These are phyloP conservation scores for Dermolepida albohirtum DNA, from an alignment of 2,888 invertebrate genomes.

Conservation along the genomic window DNA sequence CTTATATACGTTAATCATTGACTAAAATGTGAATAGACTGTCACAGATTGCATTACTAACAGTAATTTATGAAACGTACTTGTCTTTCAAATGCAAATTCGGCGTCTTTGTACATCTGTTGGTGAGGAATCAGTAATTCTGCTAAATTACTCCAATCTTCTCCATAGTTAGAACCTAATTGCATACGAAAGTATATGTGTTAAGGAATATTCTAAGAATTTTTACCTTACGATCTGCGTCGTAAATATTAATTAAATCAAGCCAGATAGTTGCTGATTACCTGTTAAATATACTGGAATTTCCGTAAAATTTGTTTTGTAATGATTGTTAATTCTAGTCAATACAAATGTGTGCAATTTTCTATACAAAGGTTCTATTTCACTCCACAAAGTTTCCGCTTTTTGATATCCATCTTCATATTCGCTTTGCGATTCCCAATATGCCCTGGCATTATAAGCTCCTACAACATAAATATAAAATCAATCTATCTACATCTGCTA, in stretches of 20 bases:
- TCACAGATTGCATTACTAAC: slow-evolving; percentile 16
- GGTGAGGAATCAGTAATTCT: slow-evolving; percentile 69
- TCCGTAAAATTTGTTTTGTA: slow-evolving; percentile 63
- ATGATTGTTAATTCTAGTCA: slow-evolving; percentile 65
- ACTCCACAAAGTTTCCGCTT: slow-evolving; percentile 69
- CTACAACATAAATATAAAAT: slow-evolving; percentile 52
- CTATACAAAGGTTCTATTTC: slow-evolving; percentile 69
- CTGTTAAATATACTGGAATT: slow-evolving; percentile 68
- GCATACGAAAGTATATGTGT: slow-evolving; percentile 2
- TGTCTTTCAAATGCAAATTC: slow-evolving; percentile 53
- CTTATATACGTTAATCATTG: slow-evolving; percentile 66
- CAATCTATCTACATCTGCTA: too few species aligned
- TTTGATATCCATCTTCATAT: slow-evolving; percentile 67
- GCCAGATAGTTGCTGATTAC: slow-evolving; percentile 61
- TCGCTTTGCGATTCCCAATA: slow-evolving; percentile 71
- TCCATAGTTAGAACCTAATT: slow-evolving; percentile 69
- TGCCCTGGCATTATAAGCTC: slow-evolving; percentile 64
- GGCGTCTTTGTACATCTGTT: slow-evolving; percentile 57
- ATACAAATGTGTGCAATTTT: slow-evolving; percentile 69
- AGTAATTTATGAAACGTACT: slow-evolving; percentile 46
- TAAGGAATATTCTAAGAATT: slow-evolving; percentile 12
- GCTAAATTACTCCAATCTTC: slow-evolving; percentile 72
- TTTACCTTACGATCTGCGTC: background rate
- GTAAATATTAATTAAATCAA: too few species aligned
- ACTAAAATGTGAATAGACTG: slow-evolving; percentile 59